Evolutionary conservation across 64 coral and sea anemone genomes (phyloP).

Genomic region (Anthopleura sola): DNA sequence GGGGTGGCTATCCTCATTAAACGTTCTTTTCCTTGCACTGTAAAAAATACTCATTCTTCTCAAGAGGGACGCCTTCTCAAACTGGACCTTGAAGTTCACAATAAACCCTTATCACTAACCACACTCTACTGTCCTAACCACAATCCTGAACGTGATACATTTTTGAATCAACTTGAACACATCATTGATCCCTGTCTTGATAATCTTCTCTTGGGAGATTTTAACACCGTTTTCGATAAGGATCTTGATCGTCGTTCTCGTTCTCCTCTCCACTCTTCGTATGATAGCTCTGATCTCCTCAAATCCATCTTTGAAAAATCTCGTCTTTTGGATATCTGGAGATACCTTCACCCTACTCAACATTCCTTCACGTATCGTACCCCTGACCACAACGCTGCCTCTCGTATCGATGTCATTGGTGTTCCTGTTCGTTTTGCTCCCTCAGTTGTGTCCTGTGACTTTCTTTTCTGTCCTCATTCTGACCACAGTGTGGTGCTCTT

Average conservation of each 20-base stretch:
- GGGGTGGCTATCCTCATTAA: background rate
- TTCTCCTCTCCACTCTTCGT: background rate
- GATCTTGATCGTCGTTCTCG: background rate
- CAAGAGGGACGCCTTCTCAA: background rate
- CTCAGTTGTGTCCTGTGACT: background rate
- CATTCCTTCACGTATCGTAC: background rate
- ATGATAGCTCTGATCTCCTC: background rate
- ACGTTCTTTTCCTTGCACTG: background rate
- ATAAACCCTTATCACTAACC: background rate
- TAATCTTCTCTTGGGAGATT: background rate
- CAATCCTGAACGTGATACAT: background rate
- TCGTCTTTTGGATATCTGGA: constrained; percentile 22
- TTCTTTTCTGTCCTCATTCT: background rate
- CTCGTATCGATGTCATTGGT: background rate
- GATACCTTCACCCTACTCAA: background rate
- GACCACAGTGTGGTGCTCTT: background rate
- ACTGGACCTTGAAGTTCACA: background rate
- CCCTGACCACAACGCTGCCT: background rate
- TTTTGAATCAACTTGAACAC: background rate
- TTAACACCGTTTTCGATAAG: constrained; percentile 42
- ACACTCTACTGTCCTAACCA: background rate
- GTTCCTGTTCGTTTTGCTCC: background rate
- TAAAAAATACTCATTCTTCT: background rate
- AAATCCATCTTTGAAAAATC: background rate
- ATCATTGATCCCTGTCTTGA: background rate